A percentile compares a stretch with the other conserved stretches of the same genome.
Evolutionary conservation across 2,888 invertebrate genomes (phyloP).

Genomic region (Eristalinus aeneus): DNA sequence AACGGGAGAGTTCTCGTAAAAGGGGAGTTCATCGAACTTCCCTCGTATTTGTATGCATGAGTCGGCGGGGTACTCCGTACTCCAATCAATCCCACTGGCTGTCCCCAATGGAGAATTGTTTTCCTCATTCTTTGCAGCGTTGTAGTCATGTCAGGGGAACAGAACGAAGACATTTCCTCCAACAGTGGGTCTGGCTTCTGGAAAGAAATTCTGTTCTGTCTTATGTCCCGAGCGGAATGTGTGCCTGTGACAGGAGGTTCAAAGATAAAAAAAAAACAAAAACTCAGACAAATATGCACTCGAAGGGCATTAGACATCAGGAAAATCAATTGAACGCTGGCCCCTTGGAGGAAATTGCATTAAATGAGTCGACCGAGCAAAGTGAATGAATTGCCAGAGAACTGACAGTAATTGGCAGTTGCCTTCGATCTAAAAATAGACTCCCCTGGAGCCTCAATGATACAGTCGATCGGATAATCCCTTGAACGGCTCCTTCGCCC

Average conservation of each 20-base stretch:
- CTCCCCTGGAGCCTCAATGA: slow-evolving; percentile 20
- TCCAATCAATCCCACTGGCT: background rate
- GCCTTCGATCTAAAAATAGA: slow-evolving; percentile 58
- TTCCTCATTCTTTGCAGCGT: background rate
- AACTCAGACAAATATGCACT: background rate
- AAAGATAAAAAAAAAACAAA: background rate
- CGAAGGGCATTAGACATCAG: background rate
- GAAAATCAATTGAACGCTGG: background rate
- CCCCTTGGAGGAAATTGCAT: background rate
- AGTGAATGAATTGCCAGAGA: slow-evolving; percentile 36
- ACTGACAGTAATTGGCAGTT: slow-evolving; percentile 60
- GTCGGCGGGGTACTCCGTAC: background rate
- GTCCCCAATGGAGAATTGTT: background rate
- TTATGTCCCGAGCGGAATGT: background rate
- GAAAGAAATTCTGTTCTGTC: background rate
- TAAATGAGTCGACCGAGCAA: slow-evolving; percentile 33
- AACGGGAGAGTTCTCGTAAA: background rate
- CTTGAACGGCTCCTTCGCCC: background rate
- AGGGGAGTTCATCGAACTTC: slow-evolving; percentile 7
- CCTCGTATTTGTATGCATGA: background rate
- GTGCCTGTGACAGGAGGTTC: background rate
- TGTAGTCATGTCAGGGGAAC: background rate
- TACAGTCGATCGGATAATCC: slow-evolving; percentile 44
- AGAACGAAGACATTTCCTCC: background rate
- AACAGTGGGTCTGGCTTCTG: background rate